Percentiles rank a stretch among this genome's conserved stretches.
Evolutionary conservation across 1,140 invertebrate species (phyloP).

Genomic region (Sycophila sp.): DNA sequence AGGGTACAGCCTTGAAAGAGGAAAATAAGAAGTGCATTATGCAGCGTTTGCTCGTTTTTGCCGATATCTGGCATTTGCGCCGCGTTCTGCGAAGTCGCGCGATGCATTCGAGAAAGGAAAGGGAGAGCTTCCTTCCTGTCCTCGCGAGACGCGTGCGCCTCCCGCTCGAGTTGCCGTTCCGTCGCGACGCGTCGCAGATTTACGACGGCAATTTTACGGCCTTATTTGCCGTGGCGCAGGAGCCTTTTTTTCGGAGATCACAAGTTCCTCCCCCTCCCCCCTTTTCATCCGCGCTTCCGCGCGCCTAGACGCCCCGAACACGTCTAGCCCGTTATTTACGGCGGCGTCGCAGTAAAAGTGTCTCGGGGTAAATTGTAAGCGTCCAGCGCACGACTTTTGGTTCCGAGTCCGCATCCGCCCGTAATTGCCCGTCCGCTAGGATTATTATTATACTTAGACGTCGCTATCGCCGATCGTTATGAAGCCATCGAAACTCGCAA

Average conservation of each 20-base stretch:
- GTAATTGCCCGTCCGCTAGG: no score
- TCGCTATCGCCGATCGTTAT: no score
- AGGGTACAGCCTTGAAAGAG: no score
- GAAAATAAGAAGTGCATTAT: no score
- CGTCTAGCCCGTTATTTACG: constrained; percentile 35
- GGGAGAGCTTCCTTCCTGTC: constrained; percentile 45
- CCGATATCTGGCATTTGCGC: constrained; percentile 24
- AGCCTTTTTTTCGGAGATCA: constrained; percentile 6
- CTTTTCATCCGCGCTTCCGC: neutral
- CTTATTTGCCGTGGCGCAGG: constrained; percentile 41
- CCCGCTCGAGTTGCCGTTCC: neutral
- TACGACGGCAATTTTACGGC: constrained; percentile 50
- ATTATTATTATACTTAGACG: constrained; percentile 24
- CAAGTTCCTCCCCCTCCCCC: constrained; percentile 13
- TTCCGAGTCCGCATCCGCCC: neutral
- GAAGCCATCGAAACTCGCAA: no score
- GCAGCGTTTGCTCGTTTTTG: no score
- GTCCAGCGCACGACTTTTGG: neutral
- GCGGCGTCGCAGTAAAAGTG: constrained; percentile 32
- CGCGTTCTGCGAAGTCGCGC: constrained; percentile 18
- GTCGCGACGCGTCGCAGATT: constrained; percentile 40
- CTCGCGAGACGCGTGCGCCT: constrained; percentile 10
- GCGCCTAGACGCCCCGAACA: constrained; percentile 18
- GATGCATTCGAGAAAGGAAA: constrained; percentile 23
- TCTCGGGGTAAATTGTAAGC: constrained; percentile 31